Evolutionary conservation across 1,140 invertebrate species (phyloP), one percentile per base, ranked within the genome.

Genomic region (Sinella curviseta): DNA sequence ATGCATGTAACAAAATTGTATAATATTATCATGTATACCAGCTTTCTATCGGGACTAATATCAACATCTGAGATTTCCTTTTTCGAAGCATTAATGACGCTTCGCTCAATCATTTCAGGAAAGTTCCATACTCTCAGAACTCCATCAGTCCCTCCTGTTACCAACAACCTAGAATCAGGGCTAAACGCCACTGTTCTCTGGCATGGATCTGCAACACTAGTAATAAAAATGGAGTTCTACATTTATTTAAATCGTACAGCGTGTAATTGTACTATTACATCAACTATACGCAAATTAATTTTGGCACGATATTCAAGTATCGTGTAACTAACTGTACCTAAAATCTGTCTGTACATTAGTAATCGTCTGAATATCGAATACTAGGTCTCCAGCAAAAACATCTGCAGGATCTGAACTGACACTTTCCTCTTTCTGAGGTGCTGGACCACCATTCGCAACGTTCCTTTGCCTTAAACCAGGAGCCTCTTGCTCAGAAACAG

Each of bases 21-120:
- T 79, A 80, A 76, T 28, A 77, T 57, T 54, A 78, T 34, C 30
- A 78, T 20, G 26, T 57, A 85, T 86, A 91, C 90, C 85, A 89
- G 89, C 82, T 90, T 92, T 77, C 93, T 91, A 85, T 91, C 90
- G 0, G 92, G 91, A 88, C 92, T 94, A 85, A 98, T 93, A 87
- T 97, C 95, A 54, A 98, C 85, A 86, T 98, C 96, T 86, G 97
- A 96, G 78, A 98, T 92, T 89, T 96, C 94, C 87, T 92, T 93
- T 35, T 87, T 89, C 84, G 96, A 94, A 34, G 90, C 92, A 81
- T 91, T 87, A 28, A 97, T 87, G 80, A 93, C 91, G 83, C 90
- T 88, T 26, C 91, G 82, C 84, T 92, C 89, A 57, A 90, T 88
- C 85, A 96, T 88, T 82, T 92, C 90, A 17, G 95, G 95, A 87